Evolutionary conservation across 2,888 invertebrate genomes (phyloP).

Genomic region (Agrochola lota): DNA sequence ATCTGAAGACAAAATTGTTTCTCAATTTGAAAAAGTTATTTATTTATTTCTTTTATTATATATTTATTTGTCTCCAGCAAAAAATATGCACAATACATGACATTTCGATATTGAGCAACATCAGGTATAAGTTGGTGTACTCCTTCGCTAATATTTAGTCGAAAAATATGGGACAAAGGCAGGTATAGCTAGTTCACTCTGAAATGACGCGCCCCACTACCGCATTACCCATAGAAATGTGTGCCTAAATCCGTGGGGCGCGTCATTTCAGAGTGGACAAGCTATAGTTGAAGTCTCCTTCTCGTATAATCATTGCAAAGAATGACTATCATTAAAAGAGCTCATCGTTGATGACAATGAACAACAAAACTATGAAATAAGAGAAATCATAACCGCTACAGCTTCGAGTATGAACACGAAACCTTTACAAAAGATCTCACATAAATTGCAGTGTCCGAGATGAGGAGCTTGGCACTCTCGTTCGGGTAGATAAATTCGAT

Average conservation of each 20-base stretch:
- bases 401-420: constrained; percentile 62
- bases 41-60: no score
- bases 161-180: no score
- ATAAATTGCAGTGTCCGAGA: constrained; percentile 77
- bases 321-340: background rate
- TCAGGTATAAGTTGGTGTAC: background rate
- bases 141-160: no score
- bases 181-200: no score
- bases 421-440: constrained; percentile 73
- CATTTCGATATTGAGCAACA: background rate
- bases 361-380: constrained; percentile 32
- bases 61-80: background rate
- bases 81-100: background rate
- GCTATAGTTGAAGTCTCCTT: no score
- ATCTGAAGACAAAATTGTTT: no score
- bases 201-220: no score
- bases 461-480: constrained; percentile 52
- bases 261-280: no score
- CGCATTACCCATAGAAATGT: no score
- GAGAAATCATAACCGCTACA: constrained; percentile 48
- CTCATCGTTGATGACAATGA: background rate
- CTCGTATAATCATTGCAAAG: background rate
- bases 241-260: no score
- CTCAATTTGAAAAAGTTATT: no score
- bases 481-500: constrained; percentile 46